Evolutionary conservation across 2,888 invertebrate genomes (phyloP).

Genomic region (Apotomis capreana): DNA sequence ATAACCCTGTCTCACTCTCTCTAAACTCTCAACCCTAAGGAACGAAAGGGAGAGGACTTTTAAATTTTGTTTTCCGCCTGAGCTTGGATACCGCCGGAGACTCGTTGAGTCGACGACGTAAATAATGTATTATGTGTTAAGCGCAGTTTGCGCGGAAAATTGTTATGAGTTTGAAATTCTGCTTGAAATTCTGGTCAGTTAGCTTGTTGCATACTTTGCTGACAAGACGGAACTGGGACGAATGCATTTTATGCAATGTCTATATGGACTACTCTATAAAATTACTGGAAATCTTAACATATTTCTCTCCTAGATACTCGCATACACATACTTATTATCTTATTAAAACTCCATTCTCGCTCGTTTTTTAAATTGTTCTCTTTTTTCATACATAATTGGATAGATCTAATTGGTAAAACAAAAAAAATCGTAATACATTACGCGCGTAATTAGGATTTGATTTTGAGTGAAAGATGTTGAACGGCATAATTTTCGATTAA

Average conservation of each 20-base stretch:
- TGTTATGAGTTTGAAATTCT: conserved; percentile 29
- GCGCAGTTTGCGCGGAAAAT: conserved; percentile 29
- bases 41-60: conserved; percentile 5
- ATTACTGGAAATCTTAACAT: neutral
- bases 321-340: no score
- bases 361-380: no score
- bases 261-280: neutral
- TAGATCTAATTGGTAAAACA: no score
- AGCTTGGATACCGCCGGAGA: conserved; percentile 2
- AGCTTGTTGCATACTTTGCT: conserved; percentile 18
- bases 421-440: no score
- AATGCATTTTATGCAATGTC: neutral
- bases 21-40: neutral
- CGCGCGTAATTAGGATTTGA: no score
- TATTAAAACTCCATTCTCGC: no score
- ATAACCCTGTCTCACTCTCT: neutral
- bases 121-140: conserved; percentile 38
- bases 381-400: no score
- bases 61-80: conserved; percentile 6
- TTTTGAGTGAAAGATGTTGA: no score
- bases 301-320: no score
- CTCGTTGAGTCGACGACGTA: conserved; percentile 18
- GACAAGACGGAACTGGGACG: neutral
- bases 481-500: no score
- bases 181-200: conserved; percentile 28